These are phyloP conservation scores for Meganola albula DNA, from an alignment of 2,888 invertebrate species.

Conservation along the genomic window DNA sequence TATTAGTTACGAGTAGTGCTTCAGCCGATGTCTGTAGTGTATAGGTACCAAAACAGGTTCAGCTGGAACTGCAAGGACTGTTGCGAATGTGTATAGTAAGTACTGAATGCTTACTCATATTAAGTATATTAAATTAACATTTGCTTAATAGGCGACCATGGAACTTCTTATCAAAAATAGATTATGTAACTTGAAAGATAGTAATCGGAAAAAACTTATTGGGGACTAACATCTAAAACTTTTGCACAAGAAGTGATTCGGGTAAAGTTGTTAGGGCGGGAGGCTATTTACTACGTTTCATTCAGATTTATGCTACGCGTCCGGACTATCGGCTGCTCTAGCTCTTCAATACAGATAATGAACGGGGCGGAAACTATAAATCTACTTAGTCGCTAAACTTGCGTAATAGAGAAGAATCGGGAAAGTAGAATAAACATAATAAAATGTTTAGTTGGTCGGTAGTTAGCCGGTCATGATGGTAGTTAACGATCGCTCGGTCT, in stretches of 20 bases:
- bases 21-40: too few relatives aligned
- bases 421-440: slow-evolving; percentile 58
- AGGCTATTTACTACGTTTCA: slow-evolving; percentile 58
- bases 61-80: too few relatives aligned
- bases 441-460: slow-evolving; percentile 48
- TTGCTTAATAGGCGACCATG: too few relatives aligned
- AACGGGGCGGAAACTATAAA: slow-evolving; percentile 77
- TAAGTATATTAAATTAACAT: too few relatives aligned
- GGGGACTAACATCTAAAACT: slow-evolving; percentile 43
- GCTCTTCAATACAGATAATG: slow-evolving; percentile 70
- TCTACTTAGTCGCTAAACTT: slow-evolving; percentile 70
- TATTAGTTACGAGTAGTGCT: too few relatives aligned
- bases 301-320: slow-evolving; percentile 74
- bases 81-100: too few relatives aligned
- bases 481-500: slow-evolving; percentile 37
- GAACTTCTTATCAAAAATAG: slow-evolving; percentile 27
- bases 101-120: too few relatives aligned
- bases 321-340: slow-evolving; percentile 31
- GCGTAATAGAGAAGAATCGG: slow-evolving; percentile 60
- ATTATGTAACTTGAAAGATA: slow-evolving; percentile 31
- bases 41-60: too few relatives aligned
- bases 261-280: slow-evolving; percentile 49
- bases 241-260: slow-evolving; percentile 25
- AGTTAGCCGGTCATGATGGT: slow-evolving; percentile 27
- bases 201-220: slow-evolving; percentile 31